Evolutionary conservation across 2,113 vertebrate genomes (phyloP).

Genomic region (Tiliqua scincoides): DNA sequence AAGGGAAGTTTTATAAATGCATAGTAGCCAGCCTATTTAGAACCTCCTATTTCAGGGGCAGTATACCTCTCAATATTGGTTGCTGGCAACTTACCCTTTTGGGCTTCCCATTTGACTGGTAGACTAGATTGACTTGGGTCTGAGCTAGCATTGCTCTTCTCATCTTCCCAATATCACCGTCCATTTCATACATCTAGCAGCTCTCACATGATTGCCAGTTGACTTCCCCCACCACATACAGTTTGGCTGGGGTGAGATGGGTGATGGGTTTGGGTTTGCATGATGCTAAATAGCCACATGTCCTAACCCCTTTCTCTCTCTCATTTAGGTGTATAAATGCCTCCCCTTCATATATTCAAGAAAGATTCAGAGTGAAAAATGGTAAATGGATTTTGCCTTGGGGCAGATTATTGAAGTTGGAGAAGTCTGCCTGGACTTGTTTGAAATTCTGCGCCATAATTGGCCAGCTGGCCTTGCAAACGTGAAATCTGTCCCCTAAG

Average conservation of each 20-base stretch:
- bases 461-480: background rate
- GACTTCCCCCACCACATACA: background rate
- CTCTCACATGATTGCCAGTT: background rate
- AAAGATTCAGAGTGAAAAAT: slow-evolving; percentile 11
- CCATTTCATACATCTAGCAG: background rate
- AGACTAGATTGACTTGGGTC: background rate
- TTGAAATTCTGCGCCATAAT: background rate
- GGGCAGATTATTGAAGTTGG: background rate
- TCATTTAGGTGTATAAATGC: background rate
- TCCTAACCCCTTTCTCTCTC: slow-evolving; percentile 5
- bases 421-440: slow-evolving; percentile 27
- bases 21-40: background rate
- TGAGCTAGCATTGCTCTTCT: background rate
- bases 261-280: background rate
- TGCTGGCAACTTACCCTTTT: no score
- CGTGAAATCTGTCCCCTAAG: background rate
- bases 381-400: background rate
- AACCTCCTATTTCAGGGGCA: background rate
- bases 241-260: no score
- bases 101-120: background rate
- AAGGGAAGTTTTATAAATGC: background rate
- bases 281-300: background rate
- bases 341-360: background rate
- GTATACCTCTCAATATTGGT: background rate
- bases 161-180: background rate